These are phyloP conservation scores for Peucedramus taeniatus DNA, from an alignment of 2,113 vertebrate species.

Conservation along the genomic window DNA sequence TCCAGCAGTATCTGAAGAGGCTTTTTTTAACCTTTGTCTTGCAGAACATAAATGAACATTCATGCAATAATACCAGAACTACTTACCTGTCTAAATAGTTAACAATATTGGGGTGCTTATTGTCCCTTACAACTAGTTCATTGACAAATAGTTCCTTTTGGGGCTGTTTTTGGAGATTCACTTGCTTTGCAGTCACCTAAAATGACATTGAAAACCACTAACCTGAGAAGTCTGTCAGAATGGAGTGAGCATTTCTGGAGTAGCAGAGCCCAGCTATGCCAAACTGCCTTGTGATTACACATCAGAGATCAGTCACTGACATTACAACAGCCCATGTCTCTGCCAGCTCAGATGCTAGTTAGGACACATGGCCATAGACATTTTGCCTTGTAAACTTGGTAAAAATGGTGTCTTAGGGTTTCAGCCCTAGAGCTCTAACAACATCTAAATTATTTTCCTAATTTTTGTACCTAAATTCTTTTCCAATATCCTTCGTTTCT, in stretches of 20 bases:
- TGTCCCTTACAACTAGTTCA: conserved; percentile 97
- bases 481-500: not conserved
- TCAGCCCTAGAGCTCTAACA: not conserved
- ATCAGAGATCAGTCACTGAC: not conserved
- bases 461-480: not conserved
- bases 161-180: conserved; percentile 93
- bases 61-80: accelerated
- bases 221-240: not conserved
- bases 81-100: conserved; percentile 97
- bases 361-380: not conserved
- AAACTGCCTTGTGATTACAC: not conserved
- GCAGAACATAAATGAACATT: not conserved
- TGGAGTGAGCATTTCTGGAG: not conserved
- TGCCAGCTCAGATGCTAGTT: not conserved
- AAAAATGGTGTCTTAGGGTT: not conserved
- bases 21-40: not conserved
- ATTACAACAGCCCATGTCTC: not conserved
- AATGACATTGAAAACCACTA: conserved; percentile 21
- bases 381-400: not conserved
- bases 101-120: conserved; percentile 96
- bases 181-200: conserved; percentile 95
- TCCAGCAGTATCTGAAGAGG: not conserved
- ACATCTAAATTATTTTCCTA: not conserved
- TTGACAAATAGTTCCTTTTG: conserved; percentile 98
- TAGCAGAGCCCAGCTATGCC: not conserved